Evolutionary conservation across 2,888 invertebrate genomes (phyloP), one percentile per base, ranked within the genome.

Genomic region (Drosophila cognata): DNA sequence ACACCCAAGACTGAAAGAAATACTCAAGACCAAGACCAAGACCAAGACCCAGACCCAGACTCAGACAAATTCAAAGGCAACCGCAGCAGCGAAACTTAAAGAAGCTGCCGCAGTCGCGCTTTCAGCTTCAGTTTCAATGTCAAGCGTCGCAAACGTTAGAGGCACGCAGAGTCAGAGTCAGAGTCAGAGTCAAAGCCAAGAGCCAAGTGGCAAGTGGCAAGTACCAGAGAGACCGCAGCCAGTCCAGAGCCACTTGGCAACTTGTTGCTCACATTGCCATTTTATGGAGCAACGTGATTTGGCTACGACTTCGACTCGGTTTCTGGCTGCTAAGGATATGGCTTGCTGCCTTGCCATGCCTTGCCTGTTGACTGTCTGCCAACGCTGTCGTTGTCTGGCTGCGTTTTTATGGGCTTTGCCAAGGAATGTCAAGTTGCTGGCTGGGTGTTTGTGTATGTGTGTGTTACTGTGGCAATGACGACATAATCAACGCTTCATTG

Each of bases 401-500:
- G 77, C 72, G 80, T 87, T 87, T 84, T 84, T 84, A 84, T 84
- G 86, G 81, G 62, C 64, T 80, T 77, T 79, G 71, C 58, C 71
- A 63, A 58, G 68, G 79, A 76, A 79, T 79, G 77, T 69, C 77
- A 75, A 76, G 64, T 82, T 61, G 56, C 29, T 77, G 52, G 36
- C 43, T 36, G 46, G 41, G 53, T 61, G 51, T 66, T 48, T 50
- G 56, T 63, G 46, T 53, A 25, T 61, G 36, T 61, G 41, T 53
- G 53, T 56, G 52, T 50, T 51, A 51, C 60, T 77, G 74, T 66
- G 68, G 64, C 67, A 76, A 70, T 84, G 84, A 84, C 82, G 79
- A 87, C 84, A 84, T 87, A 84, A 84, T 84, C 88, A 87, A 84
- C 88, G 84, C 83, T 81, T 80, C 83, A 88, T 85, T 83, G 88